Conservation (phyloP, 2,888 invertebrate species). For the Candidula unifasciata region DNA sequence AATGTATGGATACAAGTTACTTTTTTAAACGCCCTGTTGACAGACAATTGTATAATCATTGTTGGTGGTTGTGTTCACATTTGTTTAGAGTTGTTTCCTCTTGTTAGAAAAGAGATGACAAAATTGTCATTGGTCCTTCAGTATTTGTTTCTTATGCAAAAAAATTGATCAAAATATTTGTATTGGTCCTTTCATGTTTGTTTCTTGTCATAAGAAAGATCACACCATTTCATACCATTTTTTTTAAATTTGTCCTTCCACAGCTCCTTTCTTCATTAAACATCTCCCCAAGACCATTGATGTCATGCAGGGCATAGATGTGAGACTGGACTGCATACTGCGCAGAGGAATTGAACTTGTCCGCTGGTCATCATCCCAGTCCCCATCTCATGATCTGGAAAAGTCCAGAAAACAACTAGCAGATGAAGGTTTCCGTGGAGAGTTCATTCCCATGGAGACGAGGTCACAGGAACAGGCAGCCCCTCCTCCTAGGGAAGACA, state of each 20-base stretch:
- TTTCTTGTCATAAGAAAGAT: neutral
- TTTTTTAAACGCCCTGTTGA: too few species aligned
- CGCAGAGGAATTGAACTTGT: constrained; percentile 79
- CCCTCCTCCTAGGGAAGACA: neutral
- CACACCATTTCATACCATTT: neutral
- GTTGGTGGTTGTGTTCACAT: too few species aligned
- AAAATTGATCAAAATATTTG: too few species aligned
- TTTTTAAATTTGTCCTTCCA: constrained; percentile 4
- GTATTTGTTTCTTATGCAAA: too few species aligned
- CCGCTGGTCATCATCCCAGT: constrained; percentile 58
- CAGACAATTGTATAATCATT: too few species aligned
- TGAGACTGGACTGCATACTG: constrained; percentile 85
- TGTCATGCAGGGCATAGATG: constrained; percentile 72
- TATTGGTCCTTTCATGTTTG: too few species aligned
- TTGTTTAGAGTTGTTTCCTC: too few species aligned
- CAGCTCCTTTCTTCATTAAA: constrained; percentile 75
- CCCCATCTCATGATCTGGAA: constrained; percentile 54
- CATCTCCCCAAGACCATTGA: constrained; percentile 71
- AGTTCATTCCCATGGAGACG: constrained; percentile 60
- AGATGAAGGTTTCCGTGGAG: constrained; percentile 66
- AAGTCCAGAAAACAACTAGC: constrained; percentile 62
- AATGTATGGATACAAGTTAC: too few species aligned
- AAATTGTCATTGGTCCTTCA: too few species aligned
- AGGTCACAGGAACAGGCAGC: constrained; percentile 21
- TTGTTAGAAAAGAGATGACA: neutral